Evolutionary conservation across 2,888 invertebrate genomes (phyloP).

Genomic region (Lapara coniferarum): DNA sequence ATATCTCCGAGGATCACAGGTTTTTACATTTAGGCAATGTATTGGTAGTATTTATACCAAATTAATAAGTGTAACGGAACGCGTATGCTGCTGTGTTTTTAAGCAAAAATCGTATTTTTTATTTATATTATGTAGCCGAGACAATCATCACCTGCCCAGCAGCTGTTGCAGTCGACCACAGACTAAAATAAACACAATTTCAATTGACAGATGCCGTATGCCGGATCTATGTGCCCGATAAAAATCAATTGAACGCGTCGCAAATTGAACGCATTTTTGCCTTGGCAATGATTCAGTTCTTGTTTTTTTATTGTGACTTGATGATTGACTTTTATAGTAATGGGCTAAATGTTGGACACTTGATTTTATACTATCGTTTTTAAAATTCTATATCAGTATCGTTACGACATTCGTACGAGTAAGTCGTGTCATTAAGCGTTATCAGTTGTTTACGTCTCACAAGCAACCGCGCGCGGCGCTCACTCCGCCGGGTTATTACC

Average conservation of each 20-base stretch:
- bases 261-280: neutral
- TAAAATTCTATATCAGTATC: no score
- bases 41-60: neutral
- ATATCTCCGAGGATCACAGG: neutral
- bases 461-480: no score
- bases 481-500: no score
- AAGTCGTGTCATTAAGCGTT: no score
- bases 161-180: slow-evolving; percentile 20
- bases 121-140: neutral
- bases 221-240: no score
- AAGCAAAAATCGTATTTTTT: neutral
- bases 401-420: no score
- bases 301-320: no score
- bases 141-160: slow-evolving; percentile 11
- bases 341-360: no score
- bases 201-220: neutral
- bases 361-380: no score
- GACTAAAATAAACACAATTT: slow-evolving; percentile 2
- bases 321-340: no score
- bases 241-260: neutral
- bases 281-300: neutral
- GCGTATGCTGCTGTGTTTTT: neutral
- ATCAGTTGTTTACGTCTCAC: no score
- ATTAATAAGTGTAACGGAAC: neutral
- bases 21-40: no score